These are phyloP conservation scores for Ephydatia muelleri DNA, from an alignment of 37 sponge, comb jelly and placozoan species.

Conservation along the genomic window DNA sequence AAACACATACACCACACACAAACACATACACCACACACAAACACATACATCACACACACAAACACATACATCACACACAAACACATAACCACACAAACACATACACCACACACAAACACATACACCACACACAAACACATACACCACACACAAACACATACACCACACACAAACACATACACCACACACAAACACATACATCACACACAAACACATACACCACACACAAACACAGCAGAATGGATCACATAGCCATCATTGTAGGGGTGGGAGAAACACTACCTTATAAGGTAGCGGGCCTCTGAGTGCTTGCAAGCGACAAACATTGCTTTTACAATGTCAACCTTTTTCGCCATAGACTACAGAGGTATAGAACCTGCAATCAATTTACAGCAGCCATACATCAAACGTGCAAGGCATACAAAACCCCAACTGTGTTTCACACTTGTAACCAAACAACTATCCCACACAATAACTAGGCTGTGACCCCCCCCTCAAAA, in stretches of 20 bases:
- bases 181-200: conserved; percentile 18
- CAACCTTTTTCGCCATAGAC: conserved; percentile 84
- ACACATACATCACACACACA: conserved; percentile 1
- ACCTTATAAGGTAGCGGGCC: conserved; percentile 89
- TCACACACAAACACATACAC: conserved; percentile 3
- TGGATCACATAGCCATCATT: neutral
- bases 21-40: neutral
- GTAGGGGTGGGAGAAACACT: neutral
- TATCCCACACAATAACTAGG: too few species aligned
- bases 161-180: too few species aligned
- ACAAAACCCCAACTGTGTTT: too few species aligned
- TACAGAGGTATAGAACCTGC: conserved; percentile 9
- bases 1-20: conserved; percentile 23
- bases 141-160: too few species aligned
- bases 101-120: conserved; percentile 18
- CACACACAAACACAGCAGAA: conserved; percentile 10
- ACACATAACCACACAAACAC: too few species aligned
- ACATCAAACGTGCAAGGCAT: too few species aligned
- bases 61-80: neutral
- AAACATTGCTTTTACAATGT: conserved; percentile 86
- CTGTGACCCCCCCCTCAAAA: too few species aligned
- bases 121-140: too few species aligned
- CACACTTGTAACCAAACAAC: too few species aligned
- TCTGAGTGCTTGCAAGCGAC: conserved; percentile 87
- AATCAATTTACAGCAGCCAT: neutral